Conservation (phyloP, 2,888 invertebrate species). For the Lochmaea crataegi region DNA sequence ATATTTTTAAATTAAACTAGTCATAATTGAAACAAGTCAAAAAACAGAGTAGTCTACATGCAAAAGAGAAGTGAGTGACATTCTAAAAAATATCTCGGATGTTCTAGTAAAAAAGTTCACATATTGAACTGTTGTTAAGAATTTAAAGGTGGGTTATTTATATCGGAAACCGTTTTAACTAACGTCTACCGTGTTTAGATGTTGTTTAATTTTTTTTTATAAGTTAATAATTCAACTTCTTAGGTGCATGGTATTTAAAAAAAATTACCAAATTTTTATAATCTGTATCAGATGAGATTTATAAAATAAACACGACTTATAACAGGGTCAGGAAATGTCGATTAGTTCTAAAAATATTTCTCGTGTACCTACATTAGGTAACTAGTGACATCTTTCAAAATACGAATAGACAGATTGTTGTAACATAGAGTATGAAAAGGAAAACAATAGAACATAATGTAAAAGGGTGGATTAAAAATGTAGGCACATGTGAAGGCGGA, state of each 20-base stretch:
- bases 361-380: not conserved
- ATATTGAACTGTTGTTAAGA: not conserved
- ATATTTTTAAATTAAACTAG: not conserved
- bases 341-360: not conserved
- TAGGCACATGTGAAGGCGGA: not conserved
- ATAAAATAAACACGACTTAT: not conserved
- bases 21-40: not conserved
- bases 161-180: not conserved
- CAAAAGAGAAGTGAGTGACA: not conserved
- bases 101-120: not conserved
- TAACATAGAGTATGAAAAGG: not conserved
- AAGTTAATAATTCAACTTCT: not conserved
- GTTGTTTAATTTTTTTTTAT: not conserved
- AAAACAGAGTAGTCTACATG: not conserved
- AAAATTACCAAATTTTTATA: not conserved
- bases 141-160: not conserved
- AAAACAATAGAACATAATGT: not conserved
- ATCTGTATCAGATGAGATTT: not conserved
- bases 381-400: not conserved
- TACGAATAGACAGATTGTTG: no score
- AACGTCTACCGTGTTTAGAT: not conserved
- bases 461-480: not conserved
- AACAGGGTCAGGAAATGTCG: not conserved
- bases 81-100: not conserved
- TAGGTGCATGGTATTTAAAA: no score